These are phyloP conservation scores for Caenorhabditis sp. DNA, from an alignment of 2,888 invertebrate genomes.

Conservation along the genomic window DNA sequence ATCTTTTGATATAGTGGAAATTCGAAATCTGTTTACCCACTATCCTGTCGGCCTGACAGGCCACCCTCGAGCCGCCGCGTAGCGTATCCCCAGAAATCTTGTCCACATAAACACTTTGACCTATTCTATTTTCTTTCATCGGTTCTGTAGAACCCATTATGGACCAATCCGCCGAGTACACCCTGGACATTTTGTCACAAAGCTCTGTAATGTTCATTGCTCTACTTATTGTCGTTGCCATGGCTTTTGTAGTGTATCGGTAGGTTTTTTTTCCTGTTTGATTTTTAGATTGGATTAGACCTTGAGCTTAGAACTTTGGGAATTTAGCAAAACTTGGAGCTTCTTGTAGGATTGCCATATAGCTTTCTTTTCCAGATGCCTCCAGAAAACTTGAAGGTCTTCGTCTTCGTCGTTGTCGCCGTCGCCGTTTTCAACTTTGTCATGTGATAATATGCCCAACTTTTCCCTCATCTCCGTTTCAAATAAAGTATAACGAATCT, in stretches of 20 bases:
- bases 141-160: too few species aligned
- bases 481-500: too few species aligned
- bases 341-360: conserved; percentile 43
- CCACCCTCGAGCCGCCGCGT: conserved; percentile 21
- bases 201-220: conserved; percentile 65
- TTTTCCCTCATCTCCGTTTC: too few species aligned
- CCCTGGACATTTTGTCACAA: conserved; percentile 65
- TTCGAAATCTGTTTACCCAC: conserved; percentile 47
- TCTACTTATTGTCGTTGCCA: conserved; percentile 54
- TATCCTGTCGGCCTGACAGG: conserved; percentile 52
- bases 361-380: conserved; percentile 51
- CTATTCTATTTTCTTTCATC: not conserved
- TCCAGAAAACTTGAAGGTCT: conserved; percentile 63
- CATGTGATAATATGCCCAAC: too few species aligned
- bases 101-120: conserved; percentile 18
- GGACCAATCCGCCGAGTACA: conserved; percentile 60
- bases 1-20: conserved; percentile 45
- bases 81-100: conserved; percentile 34
- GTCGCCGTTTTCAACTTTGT: too few species aligned
- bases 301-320: too few species aligned
- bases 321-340: too few species aligned
- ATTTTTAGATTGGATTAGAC: not conserved
- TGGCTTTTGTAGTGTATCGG: conserved; percentile 65
- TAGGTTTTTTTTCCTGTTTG: conserved; percentile 22
- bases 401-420: too few species aligned